Evolutionary conservation across 2,113 vertebrate species (phyloP).

Genomic region (Myxocyprinus asiaticus): DNA sequence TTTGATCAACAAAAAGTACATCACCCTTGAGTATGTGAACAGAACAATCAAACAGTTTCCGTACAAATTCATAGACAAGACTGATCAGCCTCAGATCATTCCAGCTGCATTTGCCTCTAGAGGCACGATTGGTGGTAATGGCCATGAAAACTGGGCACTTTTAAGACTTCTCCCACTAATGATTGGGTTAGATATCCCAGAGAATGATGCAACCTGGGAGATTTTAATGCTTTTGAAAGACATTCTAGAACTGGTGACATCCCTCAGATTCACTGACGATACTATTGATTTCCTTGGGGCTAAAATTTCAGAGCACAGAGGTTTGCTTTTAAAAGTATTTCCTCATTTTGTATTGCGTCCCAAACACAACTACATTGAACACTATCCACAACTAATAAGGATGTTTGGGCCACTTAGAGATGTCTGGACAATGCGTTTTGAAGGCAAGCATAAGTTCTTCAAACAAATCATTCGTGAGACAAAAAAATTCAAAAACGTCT

Average conservation of each 20-base stretch:
- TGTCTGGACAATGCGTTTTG: slow-evolving; percentile 16
- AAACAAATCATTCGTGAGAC: slow-evolving; percentile 2
- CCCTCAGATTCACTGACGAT: slow-evolving; percentile 25
- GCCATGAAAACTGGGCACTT: slow-evolving; percentile 26
- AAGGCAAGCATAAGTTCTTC: slow-evolving; percentile 10
- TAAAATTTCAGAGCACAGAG: slow-evolving; percentile 27
- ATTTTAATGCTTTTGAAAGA: slow-evolving; percentile 19
- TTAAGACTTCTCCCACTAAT: slow-evolving; percentile 6
- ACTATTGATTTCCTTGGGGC: slow-evolving; percentile 17
- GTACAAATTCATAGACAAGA: slow-evolving; percentile 7
- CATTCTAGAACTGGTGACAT: slow-evolving; percentile 1
- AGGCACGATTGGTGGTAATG: slow-evolving; percentile 28
- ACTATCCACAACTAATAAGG: background rate
- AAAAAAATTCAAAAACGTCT: slow-evolving; percentile 35
- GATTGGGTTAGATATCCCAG: slow-evolving; percentile 11
- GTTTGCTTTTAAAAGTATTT: slow-evolving; percentile 16
- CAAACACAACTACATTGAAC: slow-evolving; percentile 20
- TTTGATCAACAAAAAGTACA: background rate
- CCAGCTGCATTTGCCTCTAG: background rate
- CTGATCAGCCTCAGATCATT: slow-evolving; percentile 13
- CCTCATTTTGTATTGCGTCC: slow-evolving; percentile 18
- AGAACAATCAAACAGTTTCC: background rate
- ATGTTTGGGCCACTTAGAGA: slow-evolving; percentile 21
- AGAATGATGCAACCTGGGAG: slow-evolving; percentile 13
- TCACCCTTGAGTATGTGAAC: background rate